phyloP scores from a whole-genome alignment of 2,797 vertebrate genomes.

The Momotus momota region DNA sequence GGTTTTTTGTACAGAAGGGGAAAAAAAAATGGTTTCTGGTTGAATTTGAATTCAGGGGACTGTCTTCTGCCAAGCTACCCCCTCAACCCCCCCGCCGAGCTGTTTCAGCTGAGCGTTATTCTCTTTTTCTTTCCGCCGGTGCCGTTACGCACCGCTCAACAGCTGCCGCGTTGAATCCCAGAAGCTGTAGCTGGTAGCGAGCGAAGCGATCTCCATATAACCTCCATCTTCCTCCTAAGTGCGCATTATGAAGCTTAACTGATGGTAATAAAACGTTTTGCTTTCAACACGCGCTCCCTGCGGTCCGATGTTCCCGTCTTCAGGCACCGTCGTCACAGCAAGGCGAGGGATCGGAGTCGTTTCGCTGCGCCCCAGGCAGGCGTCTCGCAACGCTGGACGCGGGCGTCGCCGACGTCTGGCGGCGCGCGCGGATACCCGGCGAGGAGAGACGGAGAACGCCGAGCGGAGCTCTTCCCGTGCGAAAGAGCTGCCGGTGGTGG shows the following conservation, averaged over 20 bases:
- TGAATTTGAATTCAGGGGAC: constrained; percentile 16
- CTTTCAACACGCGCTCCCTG: constrained; percentile 44
- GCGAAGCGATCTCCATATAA: constrained; percentile 52
- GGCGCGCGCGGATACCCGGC: accelerated
- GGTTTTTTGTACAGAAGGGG: not conserved
- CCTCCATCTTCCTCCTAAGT: constrained; percentile 13
- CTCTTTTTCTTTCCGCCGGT: constrained; percentile 5
- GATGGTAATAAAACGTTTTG: constrained; percentile 51
- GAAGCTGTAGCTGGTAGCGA: constrained; percentile 34
- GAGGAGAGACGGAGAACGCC: not conserved
- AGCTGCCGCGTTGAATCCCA: constrained; percentile 59
- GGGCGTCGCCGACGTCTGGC: not conserved
- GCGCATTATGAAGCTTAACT: constrained; percentile 52
- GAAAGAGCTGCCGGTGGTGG: not conserved
- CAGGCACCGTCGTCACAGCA: not conserved
- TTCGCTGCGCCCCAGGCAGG: not conserved
- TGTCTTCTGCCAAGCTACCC: not conserved
- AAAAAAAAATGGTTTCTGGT: not conserved
- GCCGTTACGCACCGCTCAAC: not conserved
- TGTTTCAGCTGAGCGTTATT: not conserved
- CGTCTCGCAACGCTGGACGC: not conserved
- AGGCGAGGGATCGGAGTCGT: not conserved
- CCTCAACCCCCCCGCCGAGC: accelerated
- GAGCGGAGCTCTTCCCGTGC: not conserved
- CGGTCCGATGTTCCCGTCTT: constrained; percentile 54